Evolutionary conservation across 2,113 vertebrate genomes (phyloP).

Genomic region (Cephalopholis sonnerati): DNA sequence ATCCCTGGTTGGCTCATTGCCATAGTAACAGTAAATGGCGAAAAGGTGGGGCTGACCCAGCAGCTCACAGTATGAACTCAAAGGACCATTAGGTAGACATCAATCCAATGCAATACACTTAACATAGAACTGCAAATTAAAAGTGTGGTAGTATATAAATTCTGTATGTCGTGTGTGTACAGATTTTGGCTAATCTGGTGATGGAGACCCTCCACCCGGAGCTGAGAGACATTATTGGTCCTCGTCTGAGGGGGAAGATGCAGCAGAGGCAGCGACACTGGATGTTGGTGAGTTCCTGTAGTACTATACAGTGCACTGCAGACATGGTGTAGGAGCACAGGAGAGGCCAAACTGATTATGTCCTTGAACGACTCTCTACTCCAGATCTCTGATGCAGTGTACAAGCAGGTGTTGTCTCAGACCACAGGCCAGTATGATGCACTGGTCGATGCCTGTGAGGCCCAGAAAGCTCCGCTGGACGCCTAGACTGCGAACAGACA

Average conservation of each 20-base stretch:
- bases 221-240: constrained; percentile 87
- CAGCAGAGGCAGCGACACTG: constrained; percentile 93
- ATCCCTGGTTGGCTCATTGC: background rate
- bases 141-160: background rate
- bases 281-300: constrained; percentile 89
- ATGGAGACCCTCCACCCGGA: constrained; percentile 95
- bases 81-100: background rate
- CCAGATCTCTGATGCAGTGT: constrained; percentile 94
- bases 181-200: constrained; percentile 96
- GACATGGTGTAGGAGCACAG: background rate
- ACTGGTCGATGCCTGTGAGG: constrained; percentile 82
- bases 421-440: constrained; percentile 83
- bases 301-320: background rate
- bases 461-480: constrained; percentile 85
- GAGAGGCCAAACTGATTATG: background rate
- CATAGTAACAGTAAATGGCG: background rate
- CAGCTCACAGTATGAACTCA: background rate
- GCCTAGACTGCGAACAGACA: constrained; percentile 92
- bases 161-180: constrained; percentile 3
- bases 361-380: background rate
- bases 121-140: background rate
- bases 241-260: constrained; percentile 93
- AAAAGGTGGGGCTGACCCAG: background rate
- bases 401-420: constrained; percentile 90
- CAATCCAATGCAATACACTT: background rate